Percentiles rank a stretch among this genome's conserved stretches.
phyloP scores from a whole-genome alignment of 2,113 vertebrate species.

The Leptobrachium ailaonicum region DNA sequence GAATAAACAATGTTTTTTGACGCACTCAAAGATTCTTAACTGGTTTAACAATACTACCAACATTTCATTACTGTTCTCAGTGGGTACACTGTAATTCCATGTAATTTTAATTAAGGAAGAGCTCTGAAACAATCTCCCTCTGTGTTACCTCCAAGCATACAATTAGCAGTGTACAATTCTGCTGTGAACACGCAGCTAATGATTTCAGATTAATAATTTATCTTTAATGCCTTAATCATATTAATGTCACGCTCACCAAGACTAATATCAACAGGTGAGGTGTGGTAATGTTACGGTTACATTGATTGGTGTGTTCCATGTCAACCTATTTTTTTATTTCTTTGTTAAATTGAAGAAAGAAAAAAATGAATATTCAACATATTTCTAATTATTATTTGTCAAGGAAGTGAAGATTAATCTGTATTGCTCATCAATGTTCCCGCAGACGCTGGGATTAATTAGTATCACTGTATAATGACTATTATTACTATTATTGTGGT shows the following conservation, averaged over 20 bases:
- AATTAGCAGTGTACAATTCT: conserved; percentile 75
- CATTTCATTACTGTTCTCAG: conserved; percentile 73
- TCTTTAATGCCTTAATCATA: conserved; percentile 61
- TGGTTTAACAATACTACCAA: conserved; percentile 65
- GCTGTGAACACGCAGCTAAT: conserved; percentile 70
- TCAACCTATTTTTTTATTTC: neutral
- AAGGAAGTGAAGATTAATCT: too few relatives aligned
- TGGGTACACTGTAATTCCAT: conserved; percentile 75
- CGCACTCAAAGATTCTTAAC: conserved; percentile 56
- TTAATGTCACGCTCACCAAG: conserved; percentile 27
- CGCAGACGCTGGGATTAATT: too few relatives aligned
- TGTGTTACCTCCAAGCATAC: conserved; percentile 74
- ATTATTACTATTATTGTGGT: too few relatives aligned
- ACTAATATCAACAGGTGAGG: conserved; percentile 32
- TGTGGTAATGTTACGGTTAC: conserved; percentile 5
- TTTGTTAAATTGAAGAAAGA: too few relatives aligned
- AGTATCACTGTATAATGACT: too few relatives aligned
- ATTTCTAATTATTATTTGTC: too few relatives aligned
- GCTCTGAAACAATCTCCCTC: conserved; percentile 72
- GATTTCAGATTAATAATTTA: conserved; percentile 76
- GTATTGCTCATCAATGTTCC: too few relatives aligned
- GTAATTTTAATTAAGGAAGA: conserved; percentile 85
- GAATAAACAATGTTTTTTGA: conserved; percentile 45
- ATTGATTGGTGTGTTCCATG: neutral
- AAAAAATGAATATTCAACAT: too few relatives aligned